phyloP scores from a whole-genome alignment of 2,113 vertebrate species.

The Motacilla alba region DNA sequence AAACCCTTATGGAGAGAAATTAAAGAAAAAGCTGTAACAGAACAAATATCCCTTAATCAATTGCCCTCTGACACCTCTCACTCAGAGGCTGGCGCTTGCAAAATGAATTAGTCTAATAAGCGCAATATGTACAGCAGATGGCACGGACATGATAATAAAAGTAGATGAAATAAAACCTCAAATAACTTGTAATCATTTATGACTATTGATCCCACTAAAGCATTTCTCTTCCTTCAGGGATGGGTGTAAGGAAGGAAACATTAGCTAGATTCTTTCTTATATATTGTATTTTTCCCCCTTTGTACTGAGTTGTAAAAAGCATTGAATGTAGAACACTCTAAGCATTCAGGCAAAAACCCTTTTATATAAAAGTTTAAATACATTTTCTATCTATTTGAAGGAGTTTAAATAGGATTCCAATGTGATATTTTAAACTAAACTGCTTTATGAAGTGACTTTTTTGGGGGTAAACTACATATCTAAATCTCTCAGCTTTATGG shows the following conservation, averaged over 20 bases:
- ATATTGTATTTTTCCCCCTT: not conserved
- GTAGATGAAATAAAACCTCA: slow-evolving; percentile 45
- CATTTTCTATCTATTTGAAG: slow-evolving; percentile 10
- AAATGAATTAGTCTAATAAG: slow-evolving; percentile 48
- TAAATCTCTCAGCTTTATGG: slow-evolving; percentile 28
- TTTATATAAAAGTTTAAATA: slow-evolving; percentile 28
- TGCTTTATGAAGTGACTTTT: not conserved
- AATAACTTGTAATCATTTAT: slow-evolving; percentile 24
- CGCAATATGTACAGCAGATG: slow-evolving; percentile 46
- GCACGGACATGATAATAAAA: slow-evolving; percentile 28
- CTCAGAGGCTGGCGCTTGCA: not conserved
- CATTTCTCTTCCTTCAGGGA: slow-evolving; percentile 14
- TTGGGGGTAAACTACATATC: not conserved
- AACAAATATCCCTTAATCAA: slow-evolving; percentile 34
- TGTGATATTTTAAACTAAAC: slow-evolving; percentile 29
- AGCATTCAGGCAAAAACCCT: not conserved
- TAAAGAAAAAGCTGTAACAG: slow-evolving; percentile 22
- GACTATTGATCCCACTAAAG: slow-evolving; percentile 44
- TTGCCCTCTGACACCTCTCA: slow-evolving; percentile 51
- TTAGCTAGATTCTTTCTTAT: not conserved
- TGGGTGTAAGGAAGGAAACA: not conserved
- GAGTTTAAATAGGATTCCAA: slow-evolving; percentile 13
- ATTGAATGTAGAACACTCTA: not conserved
- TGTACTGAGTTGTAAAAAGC: not conserved
- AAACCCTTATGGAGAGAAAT: not conserved